Percentiles rank a stretch among this genome's conserved stretches.
phyloP scores from a whole-genome alignment of 2,113 vertebrate genomes.

The Laticauda laticaudata region DNA sequence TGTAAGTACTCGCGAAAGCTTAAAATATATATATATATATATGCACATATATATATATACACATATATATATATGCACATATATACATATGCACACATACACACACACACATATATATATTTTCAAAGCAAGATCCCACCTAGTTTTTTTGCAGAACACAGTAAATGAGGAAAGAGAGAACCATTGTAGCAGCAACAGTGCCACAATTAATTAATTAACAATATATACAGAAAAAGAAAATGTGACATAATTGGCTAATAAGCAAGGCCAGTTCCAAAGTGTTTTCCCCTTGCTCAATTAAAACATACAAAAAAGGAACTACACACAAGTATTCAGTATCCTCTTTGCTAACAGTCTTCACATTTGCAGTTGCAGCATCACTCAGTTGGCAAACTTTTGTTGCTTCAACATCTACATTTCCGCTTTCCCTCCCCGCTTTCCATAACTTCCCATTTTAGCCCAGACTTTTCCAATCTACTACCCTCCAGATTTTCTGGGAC shows the following conservation, averaged over 20 bases:
- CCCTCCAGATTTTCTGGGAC: background rate
- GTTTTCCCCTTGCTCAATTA: slow-evolving; percentile 37
- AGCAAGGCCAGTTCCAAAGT: slow-evolving; percentile 46
- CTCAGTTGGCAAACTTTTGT: background rate
- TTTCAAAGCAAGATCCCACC: background rate
- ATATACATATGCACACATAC: too few relatives aligned
- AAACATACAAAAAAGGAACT: background rate
- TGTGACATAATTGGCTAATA: slow-evolving; percentile 48
- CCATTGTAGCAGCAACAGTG: background rate
- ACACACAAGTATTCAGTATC: slow-evolving; percentile 24
- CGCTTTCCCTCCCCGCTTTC: background rate
- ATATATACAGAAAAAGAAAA: background rate
- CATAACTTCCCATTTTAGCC: background rate
- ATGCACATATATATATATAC: too few relatives aligned
- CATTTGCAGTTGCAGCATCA: background rate
- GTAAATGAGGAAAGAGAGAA: background rate
- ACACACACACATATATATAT: background rate
- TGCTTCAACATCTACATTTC: background rate
- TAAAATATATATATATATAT: too few relatives aligned
- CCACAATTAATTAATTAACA: background rate
- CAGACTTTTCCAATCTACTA: background rate
- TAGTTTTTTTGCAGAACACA: background rate
- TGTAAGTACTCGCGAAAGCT: too few relatives aligned
- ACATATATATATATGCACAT: too few relatives aligned
- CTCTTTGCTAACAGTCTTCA: slow-evolving; percentile 27